Evolutionary conservation across 2,113 vertebrate genomes (phyloP).

Genomic region (Amphilophus citrinellus): DNA sequence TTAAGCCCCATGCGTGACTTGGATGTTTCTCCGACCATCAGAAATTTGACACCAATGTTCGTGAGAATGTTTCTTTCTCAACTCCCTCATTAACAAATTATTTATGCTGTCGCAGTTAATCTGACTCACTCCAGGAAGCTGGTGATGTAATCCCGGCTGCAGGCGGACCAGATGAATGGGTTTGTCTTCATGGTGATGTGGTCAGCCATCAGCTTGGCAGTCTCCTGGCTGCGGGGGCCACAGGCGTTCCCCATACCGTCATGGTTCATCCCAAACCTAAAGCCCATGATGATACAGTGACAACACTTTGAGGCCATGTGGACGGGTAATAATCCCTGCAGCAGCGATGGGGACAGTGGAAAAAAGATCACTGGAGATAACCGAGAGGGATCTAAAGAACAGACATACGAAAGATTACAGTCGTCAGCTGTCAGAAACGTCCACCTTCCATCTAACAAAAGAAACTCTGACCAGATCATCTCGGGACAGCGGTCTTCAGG

Average conservation of each 20-base stretch:
- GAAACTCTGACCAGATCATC: not conserved
- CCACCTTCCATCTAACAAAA: not conserved
- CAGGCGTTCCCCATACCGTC: slow-evolving; percentile 96
- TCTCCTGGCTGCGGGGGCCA: slow-evolving; percentile 94
- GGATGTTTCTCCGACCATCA: slow-evolving; percentile 10
- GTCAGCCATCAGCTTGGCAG: slow-evolving; percentile 97
- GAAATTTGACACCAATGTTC: not conserved
- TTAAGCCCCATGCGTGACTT: not conserved
- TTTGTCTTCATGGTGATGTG: slow-evolving; percentile 99
- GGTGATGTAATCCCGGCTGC: slow-evolving; percentile 98
- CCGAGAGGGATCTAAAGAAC: slow-evolving; percentile 12
- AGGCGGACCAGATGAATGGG: slow-evolving; percentile 97
- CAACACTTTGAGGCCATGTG: slow-evolving; percentile 38
- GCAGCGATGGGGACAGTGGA: slow-evolving; percentile 2
- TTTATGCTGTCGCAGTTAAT: slow-evolving; percentile 49
- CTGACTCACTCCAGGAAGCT: slow-evolving; percentile 96
- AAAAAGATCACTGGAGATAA: slow-evolving; percentile 34
- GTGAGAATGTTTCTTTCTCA: slow-evolving; percentile 3
- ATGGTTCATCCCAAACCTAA: slow-evolving; percentile 98
- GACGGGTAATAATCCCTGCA: slow-evolving; percentile 7
- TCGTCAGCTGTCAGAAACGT: slow-evolving; percentile 14
- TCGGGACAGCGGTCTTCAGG: not conserved
- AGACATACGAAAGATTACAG: not conserved
- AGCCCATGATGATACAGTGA: slow-evolving; percentile 53
- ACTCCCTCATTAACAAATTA: slow-evolving; percentile 46